Percentiles rank a stretch among this genome's conserved stretches.
Conservation (phyloP, 2,888 invertebrate species). For the Cosmopolites sordidus region DNA sequence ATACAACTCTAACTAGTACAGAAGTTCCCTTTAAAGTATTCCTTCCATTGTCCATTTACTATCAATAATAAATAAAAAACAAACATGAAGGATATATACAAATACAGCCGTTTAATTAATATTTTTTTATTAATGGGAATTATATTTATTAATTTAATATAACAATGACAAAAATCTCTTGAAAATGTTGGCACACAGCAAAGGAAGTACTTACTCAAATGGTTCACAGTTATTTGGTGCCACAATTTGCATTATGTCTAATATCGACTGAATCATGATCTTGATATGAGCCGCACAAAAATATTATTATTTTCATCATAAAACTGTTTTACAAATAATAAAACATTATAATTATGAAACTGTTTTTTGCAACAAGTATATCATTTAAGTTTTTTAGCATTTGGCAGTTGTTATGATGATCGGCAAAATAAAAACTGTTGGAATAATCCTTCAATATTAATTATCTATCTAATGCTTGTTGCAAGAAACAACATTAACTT, state of each 20-base stretch:
- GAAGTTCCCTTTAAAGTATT: no score
- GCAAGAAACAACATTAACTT: background rate
- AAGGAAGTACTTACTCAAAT: conserved; percentile 19
- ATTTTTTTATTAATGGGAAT: conserved; percentile 35
- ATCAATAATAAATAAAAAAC: no score
- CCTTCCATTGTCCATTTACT: no score
- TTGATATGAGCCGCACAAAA: conserved; percentile 37
- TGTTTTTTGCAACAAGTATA: background rate
- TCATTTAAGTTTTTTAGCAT: background rate
- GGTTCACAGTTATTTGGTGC: conserved; percentile 3
- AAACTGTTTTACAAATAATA: conserved; percentile 20
- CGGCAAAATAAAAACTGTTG: no score
- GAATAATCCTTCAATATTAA: no score
- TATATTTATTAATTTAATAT: conserved; percentile 40
- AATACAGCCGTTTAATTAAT: background rate
- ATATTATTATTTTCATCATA: conserved; percentile 30
- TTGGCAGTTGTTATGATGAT: background rate
- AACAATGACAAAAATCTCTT: conserved; percentile 42
- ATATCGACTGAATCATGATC: background rate
- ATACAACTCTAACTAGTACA: no score
- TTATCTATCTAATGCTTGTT: background rate
- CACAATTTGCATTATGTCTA: background rate
- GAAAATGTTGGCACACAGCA: conserved; percentile 29
- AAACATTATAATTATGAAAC: background rate
- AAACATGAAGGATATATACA: no score